phyloP scores from a whole-genome alignment of 2,797 vertebrate genomes.

The Sebastes kiyomatsui region DNA sequence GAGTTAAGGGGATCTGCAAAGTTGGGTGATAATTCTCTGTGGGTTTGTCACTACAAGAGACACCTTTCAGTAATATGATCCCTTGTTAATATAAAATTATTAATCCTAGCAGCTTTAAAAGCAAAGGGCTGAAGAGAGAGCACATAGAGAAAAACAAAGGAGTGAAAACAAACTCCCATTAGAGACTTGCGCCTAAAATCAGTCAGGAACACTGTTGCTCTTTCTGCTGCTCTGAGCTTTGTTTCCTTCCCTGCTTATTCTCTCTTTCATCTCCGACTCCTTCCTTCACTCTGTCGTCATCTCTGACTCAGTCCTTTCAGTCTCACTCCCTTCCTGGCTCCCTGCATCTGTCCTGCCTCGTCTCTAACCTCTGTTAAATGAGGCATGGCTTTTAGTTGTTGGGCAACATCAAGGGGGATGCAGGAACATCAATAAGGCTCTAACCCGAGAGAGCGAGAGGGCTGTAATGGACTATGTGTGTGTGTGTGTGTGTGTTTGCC shows the following conservation, averaged over 20 bases:
- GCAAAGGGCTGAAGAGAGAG: neutral
- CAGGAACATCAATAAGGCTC: slow-evolving; percentile 76
- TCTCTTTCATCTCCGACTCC: slow-evolving; percentile 40
- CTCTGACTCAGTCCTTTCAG: slow-evolving; percentile 53
- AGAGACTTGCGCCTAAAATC: neutral
- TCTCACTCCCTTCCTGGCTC: slow-evolving; percentile 50
- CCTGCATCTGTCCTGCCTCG: slow-evolving; percentile 38
- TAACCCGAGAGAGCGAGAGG: slow-evolving; percentile 49
- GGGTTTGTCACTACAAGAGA: neutral
- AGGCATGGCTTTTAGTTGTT: slow-evolving; percentile 74
- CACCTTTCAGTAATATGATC: neutral
- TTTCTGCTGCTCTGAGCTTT: slow-evolving; percentile 14
- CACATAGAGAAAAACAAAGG: neutral
- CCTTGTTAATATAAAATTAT: neutral
- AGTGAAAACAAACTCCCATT: neutral
- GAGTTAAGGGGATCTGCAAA: neutral
- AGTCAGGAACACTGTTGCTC: neutral
- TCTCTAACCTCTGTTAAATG: slow-evolving; percentile 70
- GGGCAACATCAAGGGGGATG: slow-evolving; percentile 74
- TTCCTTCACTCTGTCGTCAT: slow-evolving; percentile 43
- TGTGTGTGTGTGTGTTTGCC: slow-evolving; percentile 24
- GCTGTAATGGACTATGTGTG: slow-evolving; percentile 61
- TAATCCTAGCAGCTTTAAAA: neutral
- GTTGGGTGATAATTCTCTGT: neutral
- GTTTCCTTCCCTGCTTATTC: slow-evolving; percentile 1